Evolutionary conservation across 1,140 invertebrate species (phyloP).

Genomic region (Manduca sexta): DNA sequence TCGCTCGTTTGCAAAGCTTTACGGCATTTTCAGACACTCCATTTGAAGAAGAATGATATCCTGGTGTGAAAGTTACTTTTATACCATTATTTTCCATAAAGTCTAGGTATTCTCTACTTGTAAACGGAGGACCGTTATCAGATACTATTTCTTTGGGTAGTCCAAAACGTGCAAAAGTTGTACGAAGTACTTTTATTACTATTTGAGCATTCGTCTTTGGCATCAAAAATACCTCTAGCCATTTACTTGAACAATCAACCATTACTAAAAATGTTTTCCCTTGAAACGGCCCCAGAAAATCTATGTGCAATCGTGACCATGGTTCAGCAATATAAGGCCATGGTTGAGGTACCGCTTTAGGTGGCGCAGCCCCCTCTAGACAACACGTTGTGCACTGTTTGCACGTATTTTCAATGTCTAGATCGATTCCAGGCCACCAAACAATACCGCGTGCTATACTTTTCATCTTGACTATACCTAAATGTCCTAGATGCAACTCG

Average conservation of each 20-base stretch:
- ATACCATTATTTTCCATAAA: too few relatives aligned
- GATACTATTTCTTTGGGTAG: slow-evolving; percentile 37
- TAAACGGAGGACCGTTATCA: slow-evolving; percentile 50
- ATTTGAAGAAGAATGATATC: too few relatives aligned
- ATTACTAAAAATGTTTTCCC: not conserved
- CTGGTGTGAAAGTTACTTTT: too few relatives aligned
- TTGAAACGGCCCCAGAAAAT: not conserved
- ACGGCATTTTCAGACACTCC: too few relatives aligned
- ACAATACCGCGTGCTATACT: slow-evolving; percentile 44
- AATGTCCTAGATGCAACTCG: slow-evolving; percentile 35
- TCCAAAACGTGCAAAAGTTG: slow-evolving; percentile 12
- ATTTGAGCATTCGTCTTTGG: too few relatives aligned
- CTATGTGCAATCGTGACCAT: not conserved
- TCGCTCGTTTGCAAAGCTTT: too few relatives aligned
- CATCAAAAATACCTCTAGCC: not conserved
- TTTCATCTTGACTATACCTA: slow-evolving; percentile 36
- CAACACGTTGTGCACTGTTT: not conserved
- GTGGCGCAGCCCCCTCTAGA: slow-evolving; percentile 31
- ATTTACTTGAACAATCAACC: slow-evolving; percentile 22
- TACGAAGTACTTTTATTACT: too few relatives aligned
- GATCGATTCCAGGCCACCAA: slow-evolving; percentile 70
- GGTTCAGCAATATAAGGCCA: not conserved
- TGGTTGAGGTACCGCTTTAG: not conserved
- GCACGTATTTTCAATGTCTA: slow-evolving; percentile 50
- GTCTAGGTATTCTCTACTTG: not conserved